A percentile compares a stretch with the other conserved stretches of the same genome.
phyloP scores from a whole-genome alignment of 2,888 invertebrate genomes.

The Micoletzkya japonica region DNA sequence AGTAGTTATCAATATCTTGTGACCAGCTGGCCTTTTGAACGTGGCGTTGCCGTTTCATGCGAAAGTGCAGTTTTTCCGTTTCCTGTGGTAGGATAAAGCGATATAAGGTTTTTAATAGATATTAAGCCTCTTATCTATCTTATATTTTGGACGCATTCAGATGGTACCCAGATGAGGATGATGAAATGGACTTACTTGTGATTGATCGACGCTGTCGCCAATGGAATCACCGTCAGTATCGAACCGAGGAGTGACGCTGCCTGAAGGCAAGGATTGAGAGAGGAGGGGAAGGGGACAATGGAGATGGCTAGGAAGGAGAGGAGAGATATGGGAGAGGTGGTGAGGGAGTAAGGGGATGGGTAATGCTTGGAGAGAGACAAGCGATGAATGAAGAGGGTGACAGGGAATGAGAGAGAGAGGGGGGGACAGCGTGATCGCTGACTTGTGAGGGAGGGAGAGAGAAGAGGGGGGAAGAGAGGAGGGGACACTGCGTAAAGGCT shows the following conservation, averaged over 20 bases:
- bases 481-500: neutral
- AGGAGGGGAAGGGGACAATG: neutral
- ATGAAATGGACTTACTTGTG: neutral
- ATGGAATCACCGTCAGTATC: conserved; percentile 12
- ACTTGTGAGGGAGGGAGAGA: neutral
- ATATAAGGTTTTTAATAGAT: too few relatives aligned
- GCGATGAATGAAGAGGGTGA: neutral
- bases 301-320: neutral
- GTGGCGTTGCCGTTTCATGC: too few relatives aligned
- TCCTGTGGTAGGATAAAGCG: too few relatives aligned
- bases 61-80: too few relatives aligned
- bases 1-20: too few relatives aligned
- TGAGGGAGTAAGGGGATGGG: neutral
- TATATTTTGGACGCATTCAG: too few relatives aligned
- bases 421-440: neutral
- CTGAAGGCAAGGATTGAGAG: conserved; percentile 4
- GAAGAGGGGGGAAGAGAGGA: neutral
- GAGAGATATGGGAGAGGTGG: neutral
- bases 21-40: too few relatives aligned
- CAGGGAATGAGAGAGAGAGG: neutral
- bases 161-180: too few relatives aligned
- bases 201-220: conserved; percentile 9
- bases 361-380: neutral
- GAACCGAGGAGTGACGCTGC: neutral
- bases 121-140: too few relatives aligned